Conservation (phyloP, 2,797 vertebrate species). For the Cynodonichthys magdalenae region DNA sequence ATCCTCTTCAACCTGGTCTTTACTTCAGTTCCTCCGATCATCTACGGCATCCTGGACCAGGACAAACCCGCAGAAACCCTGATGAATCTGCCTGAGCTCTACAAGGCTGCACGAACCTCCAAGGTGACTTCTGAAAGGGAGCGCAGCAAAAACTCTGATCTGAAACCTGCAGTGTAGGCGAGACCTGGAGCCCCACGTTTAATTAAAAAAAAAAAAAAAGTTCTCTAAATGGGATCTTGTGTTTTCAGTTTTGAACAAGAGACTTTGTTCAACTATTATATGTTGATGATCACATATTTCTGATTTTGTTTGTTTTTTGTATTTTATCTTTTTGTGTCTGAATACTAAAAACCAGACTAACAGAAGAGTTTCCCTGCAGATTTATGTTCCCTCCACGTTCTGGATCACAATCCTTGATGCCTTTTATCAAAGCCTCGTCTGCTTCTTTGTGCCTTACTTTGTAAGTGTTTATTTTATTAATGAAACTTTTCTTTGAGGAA, state of each 20-base stretch:
- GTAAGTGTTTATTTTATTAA: constrained; percentile 80
- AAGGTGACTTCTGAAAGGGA: constrained; percentile 76
- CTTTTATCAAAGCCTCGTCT: constrained; percentile 93
- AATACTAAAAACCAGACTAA: neutral
- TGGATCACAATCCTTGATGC: constrained; percentile 92
- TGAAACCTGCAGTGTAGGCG: too few species aligned
- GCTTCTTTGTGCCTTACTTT: constrained; percentile 93
- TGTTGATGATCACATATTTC: too few species aligned
- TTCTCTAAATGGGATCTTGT: too few species aligned
- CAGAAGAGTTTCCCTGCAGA: constrained; percentile 71
- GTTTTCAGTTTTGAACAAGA: too few species aligned
- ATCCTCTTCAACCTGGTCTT: constrained; percentile 97
- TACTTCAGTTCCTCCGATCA: constrained; percentile 89
- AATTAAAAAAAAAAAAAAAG: too few species aligned
- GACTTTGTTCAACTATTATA: too few species aligned
- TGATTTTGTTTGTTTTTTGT: too few species aligned
- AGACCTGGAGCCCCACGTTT: too few species aligned
- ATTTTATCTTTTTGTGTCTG: too few species aligned
- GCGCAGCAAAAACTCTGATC: too few species aligned
- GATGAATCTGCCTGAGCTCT: constrained; percentile 85
- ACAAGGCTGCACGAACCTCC: constrained; percentile 79
- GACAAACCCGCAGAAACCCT: constrained; percentile 84
- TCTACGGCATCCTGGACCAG: constrained; percentile 91
- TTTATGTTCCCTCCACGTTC: constrained; percentile 83
- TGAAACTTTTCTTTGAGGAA: neutral